Base-by-base conservation (phyloP, 2,888 invertebrate genomes). In the Cataglyphis cursor region DNA sequence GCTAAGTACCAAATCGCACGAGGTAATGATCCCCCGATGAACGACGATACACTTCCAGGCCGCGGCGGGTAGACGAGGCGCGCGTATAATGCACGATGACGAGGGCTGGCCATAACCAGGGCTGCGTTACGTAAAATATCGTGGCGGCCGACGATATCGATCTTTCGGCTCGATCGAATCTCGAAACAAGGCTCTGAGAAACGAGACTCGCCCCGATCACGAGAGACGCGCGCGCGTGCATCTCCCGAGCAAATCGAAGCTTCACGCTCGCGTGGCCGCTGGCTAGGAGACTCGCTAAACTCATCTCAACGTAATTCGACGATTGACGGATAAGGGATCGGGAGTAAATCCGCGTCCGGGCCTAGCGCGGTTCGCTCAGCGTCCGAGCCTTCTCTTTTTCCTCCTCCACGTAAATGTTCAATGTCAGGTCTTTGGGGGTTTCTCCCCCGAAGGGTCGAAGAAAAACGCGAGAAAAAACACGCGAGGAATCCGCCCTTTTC, bases 81-180 rank as follows among this genome's bases (percentile, higher is more conserved):
- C 84, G 75, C 74, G 68, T 81, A 70, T 85, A 83, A 85, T 89
- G 82, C 61, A 84, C 72, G 72, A 28, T 6, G 48, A 59, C 21
- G 61, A 48, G 61, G 57, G 31, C 82, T 78, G 82, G 75, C 86
- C 75, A 74, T 82, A 85, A 89, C n/a, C 82, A 87, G 86, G 86
- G 83, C 81, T 89, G 89, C 89, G 91, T 92, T 91, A 91, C 89
- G 92, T 91, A 91, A 92, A 93, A 90, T 90, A 87, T n/a, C 87
- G 86, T 80, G 86, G 85, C 84, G 75, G 75, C 78, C 65, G 28
- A 74, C 73, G 93, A 93, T 93, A 93, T 82, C 87, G 88, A 94
- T 93, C 93, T 90, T 89, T 80, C 88, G 62, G 54, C 38, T 48
- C 82, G 88, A 90, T 90, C 90, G 86, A 85, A 88, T 92, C 89